Percentiles rank a stretch among this genome's conserved stretches.
Evolutionary conservation across 2,888 invertebrate species (phyloP).

Genomic region (Ophioninae sp.): DNA sequence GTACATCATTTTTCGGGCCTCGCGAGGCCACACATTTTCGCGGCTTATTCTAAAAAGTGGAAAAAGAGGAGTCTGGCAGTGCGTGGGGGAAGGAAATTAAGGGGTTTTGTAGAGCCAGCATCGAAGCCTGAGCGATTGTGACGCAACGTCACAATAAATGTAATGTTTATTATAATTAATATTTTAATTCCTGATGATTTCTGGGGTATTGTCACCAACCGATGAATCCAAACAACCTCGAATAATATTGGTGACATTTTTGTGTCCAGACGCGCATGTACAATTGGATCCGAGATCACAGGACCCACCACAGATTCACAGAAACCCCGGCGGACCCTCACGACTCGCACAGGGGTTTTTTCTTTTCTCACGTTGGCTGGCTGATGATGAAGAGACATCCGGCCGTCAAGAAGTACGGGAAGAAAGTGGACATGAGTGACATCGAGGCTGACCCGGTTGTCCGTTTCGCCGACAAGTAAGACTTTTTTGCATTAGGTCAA

Average conservation of each 20-base stretch:
- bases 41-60: no score
- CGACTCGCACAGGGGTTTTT: slow-evolving; percentile 92
- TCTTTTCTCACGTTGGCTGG: slow-evolving; percentile 97
- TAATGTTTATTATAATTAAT: no score
- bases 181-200: no score
- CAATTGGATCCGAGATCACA: slow-evolving; percentile 82
- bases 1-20: no score
- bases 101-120: no score
- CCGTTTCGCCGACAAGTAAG: slow-evolving; percentile 89
- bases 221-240: no score
- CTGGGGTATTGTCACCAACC: no score
- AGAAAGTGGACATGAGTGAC: slow-evolving; percentile 92
- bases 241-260: slow-evolving; percentile 7
- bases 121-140: no score
- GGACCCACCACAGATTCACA: slow-evolving; percentile 88
- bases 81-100: no score
- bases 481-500: neutral
- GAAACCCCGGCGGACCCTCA: slow-evolving; percentile 93
- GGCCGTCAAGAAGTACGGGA: slow-evolving; percentile 89
- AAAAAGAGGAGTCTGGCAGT: no score
- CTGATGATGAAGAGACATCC: slow-evolving; percentile 95
- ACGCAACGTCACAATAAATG: no score
- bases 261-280: slow-evolving; percentile 74
- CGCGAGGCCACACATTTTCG: no score
- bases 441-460: slow-evolving; percentile 90